Evolutionary conservation across 1,140 invertebrate genomes (phyloP), one percentile per base, ranked within the genome.

Genomic region (Euborellia annulipes): DNA sequence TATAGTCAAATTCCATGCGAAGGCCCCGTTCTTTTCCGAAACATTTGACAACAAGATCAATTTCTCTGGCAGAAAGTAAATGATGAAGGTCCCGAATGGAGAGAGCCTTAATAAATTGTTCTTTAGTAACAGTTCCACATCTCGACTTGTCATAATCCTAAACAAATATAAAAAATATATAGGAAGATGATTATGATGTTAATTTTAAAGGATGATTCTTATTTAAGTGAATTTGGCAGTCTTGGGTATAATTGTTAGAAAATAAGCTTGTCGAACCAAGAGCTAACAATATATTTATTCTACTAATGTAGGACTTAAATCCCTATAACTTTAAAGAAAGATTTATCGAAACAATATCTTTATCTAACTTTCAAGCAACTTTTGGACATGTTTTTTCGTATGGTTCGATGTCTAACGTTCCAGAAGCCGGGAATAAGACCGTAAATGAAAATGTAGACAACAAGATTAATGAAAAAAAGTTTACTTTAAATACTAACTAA

Each of bases 41-140:
- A 55, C 76, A 78, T 61, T 79, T 79, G 59, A 71, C 72, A 40
- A 81, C 52, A 3, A 70, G 60, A 41, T 79, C 72, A 2, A 78
- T 61, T 58, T 80, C 77, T 8, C 66, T 67, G 9, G 60, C 65
- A 36, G 69, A 75, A 3, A 80, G 56, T 48, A 72, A 56, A 46
- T 65, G 56, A 41, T 75, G 60, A 66, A 81, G 68, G 32, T 67
- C 66, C 44, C 76, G 70, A 4, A 70, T 49, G 14, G 71, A 71
- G 2, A 82, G 58, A 23, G 70, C 74, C 52, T 72, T 71, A 30
- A 73, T 62, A 52, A 78, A 72, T 37, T 68, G 64, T 43, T 70
- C 65, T 43, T 67, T 66, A 4, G 69, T 67, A 8, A 81, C 61
- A 1, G 73, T 73, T 16, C 79, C 78, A 52, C 71, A 76, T 39